Evolutionary conservation across 2,113 vertebrate species (phyloP), one percentile per base, ranked within the genome.

Genomic region (Bubo scandiacus): DNA sequence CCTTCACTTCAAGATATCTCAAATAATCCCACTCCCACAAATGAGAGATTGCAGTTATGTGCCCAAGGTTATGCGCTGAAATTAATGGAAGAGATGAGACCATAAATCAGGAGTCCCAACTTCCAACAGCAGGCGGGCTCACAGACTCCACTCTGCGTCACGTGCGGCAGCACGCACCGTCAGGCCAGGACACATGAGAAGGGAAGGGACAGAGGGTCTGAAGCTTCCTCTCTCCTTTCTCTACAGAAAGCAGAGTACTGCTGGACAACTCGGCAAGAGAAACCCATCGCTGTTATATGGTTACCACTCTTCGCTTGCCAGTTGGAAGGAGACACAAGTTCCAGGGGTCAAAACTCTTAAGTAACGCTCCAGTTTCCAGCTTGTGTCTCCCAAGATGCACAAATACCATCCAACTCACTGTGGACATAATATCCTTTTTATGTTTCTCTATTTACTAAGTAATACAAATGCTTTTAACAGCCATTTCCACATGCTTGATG

Each of bases 371-470:
- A 59, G 42, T 71, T 97, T 93, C 84, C 90, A 96, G 82, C 91
- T 86, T 25, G 0, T 7, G 40, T 95, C 94, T 95, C 94, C 84
- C 0, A 47, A 94, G 92, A 77, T 85, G 95, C 63, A 26, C 94
- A 92, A 95, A 78, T 9, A 82, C 85, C 95, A 91, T 84, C 96
- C 90, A 87, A 5, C 88, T 71, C 83, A 11, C 81, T 40, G 12
- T 16, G 79, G 95, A 87, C 94, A 97, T 93, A 29, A 81, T 92
- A 97, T 96, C 95, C 95, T 89, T 91, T 54, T 49, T 65, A 17
- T 65, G 63, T 87, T 96, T 49, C 93, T 73, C 91, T 63, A 10
- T 92, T 94, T 89, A 74, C 88, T 45, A 75, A 94, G 88, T 42
- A 90, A 78, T 63, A 80, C 15, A 95, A 95, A 95, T 80, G 36